Evolutionary conservation across 2,888 invertebrate species (phyloP).

Genomic region (Drosophila fungiperda): DNA sequence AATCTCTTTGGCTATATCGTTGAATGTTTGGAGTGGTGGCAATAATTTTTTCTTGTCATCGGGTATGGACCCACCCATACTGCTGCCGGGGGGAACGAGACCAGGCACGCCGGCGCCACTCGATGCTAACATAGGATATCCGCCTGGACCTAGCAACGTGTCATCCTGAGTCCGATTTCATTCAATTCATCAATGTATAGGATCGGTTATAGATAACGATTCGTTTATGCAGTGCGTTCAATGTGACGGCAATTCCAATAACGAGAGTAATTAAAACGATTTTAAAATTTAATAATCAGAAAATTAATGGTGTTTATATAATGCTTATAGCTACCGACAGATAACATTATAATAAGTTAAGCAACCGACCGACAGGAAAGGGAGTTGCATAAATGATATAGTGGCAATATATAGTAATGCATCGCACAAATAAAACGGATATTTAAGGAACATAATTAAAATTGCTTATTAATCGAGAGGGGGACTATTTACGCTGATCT

Average conservation of each 20-base stretch:
- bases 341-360: too few relatives aligned
- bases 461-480: background rate
- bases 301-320: conserved; percentile 3
- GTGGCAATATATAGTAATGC: background rate
- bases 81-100: conserved; percentile 74
- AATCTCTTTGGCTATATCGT: conserved; percentile 91
- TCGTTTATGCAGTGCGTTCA: conserved; percentile 13
- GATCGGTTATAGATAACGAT: background rate
- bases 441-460: too few relatives aligned
- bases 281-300: conserved; percentile 21
- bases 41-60: conserved; percentile 94
- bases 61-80: conserved; percentile 79
- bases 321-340: background rate
- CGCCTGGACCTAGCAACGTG: conserved; percentile 83
- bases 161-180: conserved; percentile 69
- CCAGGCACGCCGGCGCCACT: conserved; percentile 85
- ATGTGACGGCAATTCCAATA: conserved; percentile 37
- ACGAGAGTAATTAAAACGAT: conserved; percentile 15
- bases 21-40: conserved; percentile 95
- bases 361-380: background rate
- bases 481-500: too few relatives aligned
- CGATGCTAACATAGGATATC: conserved; percentile 88
- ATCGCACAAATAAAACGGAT: background rate
- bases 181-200: conserved; percentile 7
- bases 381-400: background rate